phyloP scores from a whole-genome alignment of 2,888 invertebrate species.

The Drosophila longiperda region DNA sequence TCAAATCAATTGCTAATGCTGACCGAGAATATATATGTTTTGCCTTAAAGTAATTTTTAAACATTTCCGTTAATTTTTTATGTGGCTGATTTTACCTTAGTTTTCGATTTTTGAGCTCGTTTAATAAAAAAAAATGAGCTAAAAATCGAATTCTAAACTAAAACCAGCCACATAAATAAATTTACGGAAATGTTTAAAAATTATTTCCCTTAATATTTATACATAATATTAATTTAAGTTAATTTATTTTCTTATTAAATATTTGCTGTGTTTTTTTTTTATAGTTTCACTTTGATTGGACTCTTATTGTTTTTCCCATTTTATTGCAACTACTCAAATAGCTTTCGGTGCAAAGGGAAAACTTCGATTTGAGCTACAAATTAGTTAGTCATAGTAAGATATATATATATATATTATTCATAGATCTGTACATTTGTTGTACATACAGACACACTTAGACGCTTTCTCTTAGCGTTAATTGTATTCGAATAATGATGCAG shows the following conservation, averaged over 20 bases:
- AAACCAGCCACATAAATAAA: background rate
- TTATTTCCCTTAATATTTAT: background rate
- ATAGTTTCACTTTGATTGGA: conserved; percentile 38
- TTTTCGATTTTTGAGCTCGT: too few relatives aligned
- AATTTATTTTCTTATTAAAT: background rate
- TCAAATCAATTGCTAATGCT: background rate
- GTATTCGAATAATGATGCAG: conserved; percentile 74
- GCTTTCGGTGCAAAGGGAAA: conserved; percentile 13
- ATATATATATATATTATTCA: background rate
- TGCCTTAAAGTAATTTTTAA: too few relatives aligned
- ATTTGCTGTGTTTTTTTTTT: conserved; percentile 1
- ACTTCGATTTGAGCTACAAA: conserved; percentile 33
- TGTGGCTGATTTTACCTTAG: too few relatives aligned
- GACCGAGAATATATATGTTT: background rate
- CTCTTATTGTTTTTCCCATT: conserved; percentile 41
- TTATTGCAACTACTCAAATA: background rate
- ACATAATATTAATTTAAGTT: conserved; percentile 10
- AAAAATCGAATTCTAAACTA: too few relatives aligned
- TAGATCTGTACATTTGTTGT: background rate
- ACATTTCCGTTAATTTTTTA: too few relatives aligned
- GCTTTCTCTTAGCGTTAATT: conserved; percentile 72
- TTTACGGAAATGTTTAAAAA: too few relatives aligned
- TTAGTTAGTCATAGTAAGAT: conserved; percentile 18
- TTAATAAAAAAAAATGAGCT: too few relatives aligned
- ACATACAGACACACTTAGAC: conserved; percentile 15